Evolutionary conservation across 2,113 vertebrate species (phyloP).

Genomic region (Megaleporinus macrocephalus): DNA sequence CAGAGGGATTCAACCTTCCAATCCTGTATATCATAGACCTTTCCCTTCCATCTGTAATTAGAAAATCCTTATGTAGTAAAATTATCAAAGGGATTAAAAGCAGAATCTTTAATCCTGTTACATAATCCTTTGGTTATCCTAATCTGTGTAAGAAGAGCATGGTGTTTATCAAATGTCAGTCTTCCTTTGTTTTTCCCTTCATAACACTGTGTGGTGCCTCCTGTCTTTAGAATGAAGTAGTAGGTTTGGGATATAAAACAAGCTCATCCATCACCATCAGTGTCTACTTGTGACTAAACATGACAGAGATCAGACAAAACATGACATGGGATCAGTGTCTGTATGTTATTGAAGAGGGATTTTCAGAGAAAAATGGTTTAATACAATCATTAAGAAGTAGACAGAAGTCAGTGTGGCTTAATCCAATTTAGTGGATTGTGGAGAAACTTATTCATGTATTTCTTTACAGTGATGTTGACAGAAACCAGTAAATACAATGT

Average conservation of each 20-base stretch:
- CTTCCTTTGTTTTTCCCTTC: slow-evolving; percentile 14
- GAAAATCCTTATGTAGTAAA: neutral
- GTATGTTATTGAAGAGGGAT: neutral
- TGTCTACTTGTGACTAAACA: slow-evolving; percentile 64
- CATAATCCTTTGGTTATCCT: slow-evolving; percentile 65
- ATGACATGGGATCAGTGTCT: slow-evolving; percentile 50
- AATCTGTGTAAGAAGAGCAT: slow-evolving; percentile 54
- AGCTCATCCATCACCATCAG: slow-evolving; percentile 70
- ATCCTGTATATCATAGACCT: neutral
- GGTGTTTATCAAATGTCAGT: slow-evolving; percentile 20
- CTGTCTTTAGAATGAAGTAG: slow-evolving; percentile 26
- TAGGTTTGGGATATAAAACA: slow-evolving; percentile 19
- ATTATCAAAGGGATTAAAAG: slow-evolving; percentile 54
- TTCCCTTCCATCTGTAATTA: neutral
- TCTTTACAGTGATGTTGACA: too few relatives aligned
- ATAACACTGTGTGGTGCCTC: neutral
- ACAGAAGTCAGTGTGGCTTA: too few relatives aligned
- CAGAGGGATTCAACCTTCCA: neutral
- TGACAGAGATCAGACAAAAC: slow-evolving; percentile 55
- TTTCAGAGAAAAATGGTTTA: neutral
- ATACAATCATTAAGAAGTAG: too few relatives aligned
- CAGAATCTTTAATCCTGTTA: slow-evolving; percentile 64
- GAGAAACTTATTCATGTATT: too few relatives aligned
- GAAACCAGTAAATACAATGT: too few relatives aligned
- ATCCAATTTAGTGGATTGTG: too few relatives aligned